phyloP scores from a whole-genome alignment of 2,888 invertebrate species.

The Harpagoxenus sublaevis region DNA sequence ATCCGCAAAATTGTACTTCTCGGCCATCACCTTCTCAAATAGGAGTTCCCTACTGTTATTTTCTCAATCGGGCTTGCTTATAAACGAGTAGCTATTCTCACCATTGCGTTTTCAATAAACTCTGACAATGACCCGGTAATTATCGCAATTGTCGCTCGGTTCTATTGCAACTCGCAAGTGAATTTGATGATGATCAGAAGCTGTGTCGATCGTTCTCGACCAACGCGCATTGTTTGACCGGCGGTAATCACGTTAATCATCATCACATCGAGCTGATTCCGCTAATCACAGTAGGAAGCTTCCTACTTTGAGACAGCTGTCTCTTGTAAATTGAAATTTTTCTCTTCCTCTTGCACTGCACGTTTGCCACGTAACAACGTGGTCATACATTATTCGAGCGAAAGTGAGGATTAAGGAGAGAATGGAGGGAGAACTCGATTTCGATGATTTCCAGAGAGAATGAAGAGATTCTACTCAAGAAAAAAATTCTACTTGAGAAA shows the following conservation, averaged over 20 bases:
- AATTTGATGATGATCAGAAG: neutral
- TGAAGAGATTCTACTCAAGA: neutral
- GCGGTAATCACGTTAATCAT: no score
- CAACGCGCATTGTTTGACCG: neutral
- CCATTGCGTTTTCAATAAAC: constrained; percentile 18
- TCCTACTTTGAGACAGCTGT: neutral
- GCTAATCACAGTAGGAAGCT: neutral
- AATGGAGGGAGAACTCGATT: neutral
- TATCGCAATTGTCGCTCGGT: neutral
- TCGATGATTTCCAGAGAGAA: neutral
- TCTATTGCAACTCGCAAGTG: neutral
- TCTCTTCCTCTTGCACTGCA: neutral
- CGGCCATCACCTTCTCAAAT: constrained; percentile 1
- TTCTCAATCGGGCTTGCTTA: constrained; percentile 20
- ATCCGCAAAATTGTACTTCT: constrained; percentile 24
- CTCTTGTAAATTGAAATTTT: neutral
- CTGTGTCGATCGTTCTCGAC: neutral
- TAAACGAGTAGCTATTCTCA: constrained; percentile 9
- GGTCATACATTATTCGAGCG: neutral
- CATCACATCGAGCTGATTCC: neutral
- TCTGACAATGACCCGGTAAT: neutral
- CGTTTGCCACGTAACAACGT: neutral
- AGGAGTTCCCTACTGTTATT: constrained; percentile 9
- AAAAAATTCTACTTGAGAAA: constrained; percentile 7
- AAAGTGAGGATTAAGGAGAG: neutral